Conservation (phyloP, 2,888 invertebrate genomes). For the Polia nebulosa region DNA sequence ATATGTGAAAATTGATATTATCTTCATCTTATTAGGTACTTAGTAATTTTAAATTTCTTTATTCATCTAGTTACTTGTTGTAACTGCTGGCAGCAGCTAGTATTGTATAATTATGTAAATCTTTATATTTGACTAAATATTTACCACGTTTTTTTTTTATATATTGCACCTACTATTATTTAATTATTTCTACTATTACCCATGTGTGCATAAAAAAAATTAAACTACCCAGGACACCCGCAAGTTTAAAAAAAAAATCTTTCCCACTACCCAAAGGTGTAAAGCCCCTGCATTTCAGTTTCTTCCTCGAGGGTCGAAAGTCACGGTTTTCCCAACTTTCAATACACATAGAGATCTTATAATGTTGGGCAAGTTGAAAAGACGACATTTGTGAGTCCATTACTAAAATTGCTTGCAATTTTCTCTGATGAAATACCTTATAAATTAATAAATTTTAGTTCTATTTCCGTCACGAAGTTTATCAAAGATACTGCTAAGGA, state of each 20-base stretch:
- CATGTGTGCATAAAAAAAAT: too few relatives aligned
- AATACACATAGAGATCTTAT: constrained; percentile 44
- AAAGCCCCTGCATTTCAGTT: constrained; percentile 22
- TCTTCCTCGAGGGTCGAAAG: constrained; percentile 14
- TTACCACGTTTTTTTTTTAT: too few relatives aligned
- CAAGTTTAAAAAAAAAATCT: neutral
- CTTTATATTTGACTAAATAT: too few relatives aligned
- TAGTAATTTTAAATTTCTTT: too few relatives aligned
- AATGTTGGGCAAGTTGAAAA: constrained; percentile 34
- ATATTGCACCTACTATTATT: too few relatives aligned
- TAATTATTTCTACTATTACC: too few relatives aligned
- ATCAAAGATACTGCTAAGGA: too few relatives aligned
- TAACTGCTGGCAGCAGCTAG: too few relatives aligned
- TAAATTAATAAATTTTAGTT: neutral
- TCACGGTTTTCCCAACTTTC: constrained; percentile 39
- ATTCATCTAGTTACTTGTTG: too few relatives aligned
- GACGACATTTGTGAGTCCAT: constrained; percentile 42
- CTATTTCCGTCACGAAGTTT: too few relatives aligned
- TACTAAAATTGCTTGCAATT: constrained; percentile 49
- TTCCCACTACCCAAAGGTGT: neutral
- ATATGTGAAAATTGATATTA: neutral
- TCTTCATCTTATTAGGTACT: neutral
- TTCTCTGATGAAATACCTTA: neutral
- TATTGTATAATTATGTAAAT: too few relatives aligned
- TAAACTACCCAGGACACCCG: neutral